Percentiles rank a stretch among this genome's conserved stretches.
These are phyloP conservation scores for Dryomyza anilis DNA, from an alignment of 2,888 invertebrate species.

Conservation along the genomic window DNA sequence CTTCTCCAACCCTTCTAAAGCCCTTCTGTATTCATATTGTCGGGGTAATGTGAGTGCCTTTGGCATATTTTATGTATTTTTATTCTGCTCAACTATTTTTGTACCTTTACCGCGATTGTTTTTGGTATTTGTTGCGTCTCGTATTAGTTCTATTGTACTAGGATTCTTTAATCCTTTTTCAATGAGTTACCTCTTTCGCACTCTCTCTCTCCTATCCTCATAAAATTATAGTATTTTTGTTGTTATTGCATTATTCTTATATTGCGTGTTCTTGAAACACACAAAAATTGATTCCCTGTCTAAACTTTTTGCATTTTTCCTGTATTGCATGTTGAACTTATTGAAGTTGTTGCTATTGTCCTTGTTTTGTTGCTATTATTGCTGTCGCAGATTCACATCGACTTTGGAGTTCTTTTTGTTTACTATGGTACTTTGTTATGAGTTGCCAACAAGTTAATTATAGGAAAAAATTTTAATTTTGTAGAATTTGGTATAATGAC, in stretches of 20 bases:
- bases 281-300: constrained; percentile 56
- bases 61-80: no score
- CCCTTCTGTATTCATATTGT: no score
- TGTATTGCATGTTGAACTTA: constrained; percentile 15
- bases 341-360: neutral
- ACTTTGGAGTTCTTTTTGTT: neutral
- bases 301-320: constrained; percentile 45
- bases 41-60: no score
- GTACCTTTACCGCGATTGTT: no score
- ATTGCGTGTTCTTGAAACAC: constrained; percentile 49
- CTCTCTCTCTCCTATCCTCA: neutral
- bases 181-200: neutral
- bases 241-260: constrained; percentile 17
- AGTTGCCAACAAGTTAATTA: neutral
- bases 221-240: no score
- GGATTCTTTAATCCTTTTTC: constrained; percentile 23
- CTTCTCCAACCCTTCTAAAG: no score
- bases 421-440: neutral
- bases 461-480: neutral
- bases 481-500: neutral
- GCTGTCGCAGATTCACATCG: neutral
- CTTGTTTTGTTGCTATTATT: neutral
- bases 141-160: no score
- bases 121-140: no score
- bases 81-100: no score